Percentiles rank a stretch among this genome's conserved stretches.
Conservation (phyloP, 2,113 vertebrate genomes). For the Gila orcuttii region DNA sequence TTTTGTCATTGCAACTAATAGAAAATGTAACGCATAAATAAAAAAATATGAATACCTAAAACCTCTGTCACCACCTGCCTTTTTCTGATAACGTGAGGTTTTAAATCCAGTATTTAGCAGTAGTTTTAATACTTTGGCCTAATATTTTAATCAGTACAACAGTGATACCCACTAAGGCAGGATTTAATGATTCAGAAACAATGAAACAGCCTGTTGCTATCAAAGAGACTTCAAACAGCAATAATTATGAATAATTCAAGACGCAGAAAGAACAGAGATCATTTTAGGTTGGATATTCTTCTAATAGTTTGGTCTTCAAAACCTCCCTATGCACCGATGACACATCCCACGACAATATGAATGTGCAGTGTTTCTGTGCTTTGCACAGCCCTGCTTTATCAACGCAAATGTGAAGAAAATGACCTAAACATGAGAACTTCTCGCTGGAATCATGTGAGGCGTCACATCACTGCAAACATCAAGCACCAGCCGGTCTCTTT, state of each 20-base stretch:
- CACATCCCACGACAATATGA: neutral
- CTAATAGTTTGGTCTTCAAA: neutral
- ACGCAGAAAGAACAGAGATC: neutral
- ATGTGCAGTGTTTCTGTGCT: neutral
- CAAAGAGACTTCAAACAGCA: slow-evolving; percentile 17
- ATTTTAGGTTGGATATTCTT: slow-evolving; percentile 16
- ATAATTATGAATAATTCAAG: slow-evolving; percentile 18
- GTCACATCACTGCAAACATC: neutral
- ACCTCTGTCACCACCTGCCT: neutral
- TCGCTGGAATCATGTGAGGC: neutral
- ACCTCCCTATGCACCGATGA: neutral
- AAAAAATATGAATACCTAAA: neutral
- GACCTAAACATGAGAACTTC: neutral
- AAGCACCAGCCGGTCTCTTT: neutral
- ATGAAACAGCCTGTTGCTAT: slow-evolving; percentile 11
- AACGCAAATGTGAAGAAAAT: neutral
- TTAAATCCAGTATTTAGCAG: neutral
- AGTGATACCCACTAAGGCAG: neutral
- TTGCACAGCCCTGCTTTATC: neutral
- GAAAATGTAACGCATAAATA: neutral
- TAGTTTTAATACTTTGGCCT: neutral
- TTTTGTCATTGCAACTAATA: neutral
- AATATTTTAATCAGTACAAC: neutral
- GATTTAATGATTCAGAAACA: slow-evolving; percentile 24
- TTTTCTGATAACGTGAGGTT: neutral